These are phyloP conservation scores for Xylophagus ater DNA, from an alignment of 2,888 invertebrate genomes.

Conservation along the genomic window DNA sequence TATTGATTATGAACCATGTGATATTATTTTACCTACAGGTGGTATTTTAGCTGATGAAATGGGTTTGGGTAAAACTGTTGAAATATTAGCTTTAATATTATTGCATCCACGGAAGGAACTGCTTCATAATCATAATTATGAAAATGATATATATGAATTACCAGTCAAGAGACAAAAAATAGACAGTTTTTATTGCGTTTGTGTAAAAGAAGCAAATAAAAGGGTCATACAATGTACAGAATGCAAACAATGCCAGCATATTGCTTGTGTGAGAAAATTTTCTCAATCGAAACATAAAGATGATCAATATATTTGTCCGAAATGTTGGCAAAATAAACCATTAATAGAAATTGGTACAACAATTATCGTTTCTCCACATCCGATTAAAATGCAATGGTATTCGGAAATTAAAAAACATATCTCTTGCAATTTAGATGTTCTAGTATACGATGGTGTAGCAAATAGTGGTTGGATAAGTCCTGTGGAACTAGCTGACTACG, in stretches of 20 bases:
- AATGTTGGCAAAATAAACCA: conserved; percentile 44
- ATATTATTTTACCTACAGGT: conserved; percentile 42
- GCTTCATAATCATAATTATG: not conserved
- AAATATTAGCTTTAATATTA: conserved; percentile 55
- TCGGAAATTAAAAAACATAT: conserved; percentile 57
- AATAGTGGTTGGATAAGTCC: conserved; percentile 42
- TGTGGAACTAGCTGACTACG: conserved; percentile 47
- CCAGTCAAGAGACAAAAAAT: conserved; percentile 5
- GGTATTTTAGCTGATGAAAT: conserved; percentile 72
- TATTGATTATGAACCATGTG: conserved; percentile 27
- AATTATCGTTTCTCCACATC: conserved; percentile 57
- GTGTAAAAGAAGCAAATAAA: conserved; percentile 21
- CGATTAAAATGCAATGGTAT: conserved; percentile 60
- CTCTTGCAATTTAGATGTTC: conserved; percentile 40
- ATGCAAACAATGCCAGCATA: conserved; percentile 53
- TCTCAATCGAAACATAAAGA: conserved; percentile 25
- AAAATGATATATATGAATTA: not conserved
- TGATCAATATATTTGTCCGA: conserved; percentile 48
- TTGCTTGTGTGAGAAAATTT: conserved; percentile 44
- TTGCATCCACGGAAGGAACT: conserved; percentile 18
- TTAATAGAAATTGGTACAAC: conserved; percentile 46
- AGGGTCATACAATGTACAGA: conserved; percentile 42
- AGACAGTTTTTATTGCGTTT: conserved; percentile 33
- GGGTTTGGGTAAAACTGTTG: conserved; percentile 73
- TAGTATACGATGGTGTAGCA: conserved; percentile 42